phyloP scores from a whole-genome alignment of 2,888 invertebrate genomes.

The Melieria omissa region DNA sequence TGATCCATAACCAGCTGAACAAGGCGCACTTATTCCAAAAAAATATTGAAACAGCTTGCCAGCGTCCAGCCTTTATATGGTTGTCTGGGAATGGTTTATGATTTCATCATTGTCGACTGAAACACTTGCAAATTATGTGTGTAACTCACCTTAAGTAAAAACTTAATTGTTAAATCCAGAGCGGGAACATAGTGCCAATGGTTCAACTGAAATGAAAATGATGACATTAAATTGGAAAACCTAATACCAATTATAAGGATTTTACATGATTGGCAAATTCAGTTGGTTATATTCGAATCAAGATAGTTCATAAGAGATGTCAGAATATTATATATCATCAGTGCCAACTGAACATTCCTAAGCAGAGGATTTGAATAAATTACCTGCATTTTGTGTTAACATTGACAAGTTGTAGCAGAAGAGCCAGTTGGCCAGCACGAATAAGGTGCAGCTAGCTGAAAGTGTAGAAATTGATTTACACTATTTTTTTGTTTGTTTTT shows the following conservation, averaged over 20 bases:
- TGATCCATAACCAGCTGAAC: constrained; percentile 55
- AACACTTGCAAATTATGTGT: not conserved
- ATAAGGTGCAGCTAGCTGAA: too few relatives aligned
- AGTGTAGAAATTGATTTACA: too few relatives aligned
- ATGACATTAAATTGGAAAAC: not conserved
- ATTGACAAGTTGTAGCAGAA: too few relatives aligned
- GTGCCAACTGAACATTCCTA: not conserved
- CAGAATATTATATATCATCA: constrained; percentile 35
- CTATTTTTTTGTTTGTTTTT: too few relatives aligned
- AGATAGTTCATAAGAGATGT: constrained; percentile 63
- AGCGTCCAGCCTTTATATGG: constrained; percentile 53
- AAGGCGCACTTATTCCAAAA: constrained; percentile 58
- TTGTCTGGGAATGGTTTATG: constrained; percentile 64
- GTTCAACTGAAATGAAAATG: constrained; percentile 7
- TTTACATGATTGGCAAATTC: constrained; percentile 35
- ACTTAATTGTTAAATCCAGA: too few relatives aligned
- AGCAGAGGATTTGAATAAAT: not conserved
- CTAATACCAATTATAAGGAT: not conserved
- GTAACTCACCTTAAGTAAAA: too few relatives aligned
- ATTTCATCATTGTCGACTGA: constrained; percentile 53
- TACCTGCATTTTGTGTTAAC: not conserved
- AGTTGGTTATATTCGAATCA: constrained; percentile 54
- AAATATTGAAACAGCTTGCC: constrained; percentile 60
- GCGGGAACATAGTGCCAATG: not conserved
- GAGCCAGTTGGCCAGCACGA: too few relatives aligned